Base-by-base conservation (phyloP, 2,113 vertebrate genomes). In the Pimephales promelas region DNA sequence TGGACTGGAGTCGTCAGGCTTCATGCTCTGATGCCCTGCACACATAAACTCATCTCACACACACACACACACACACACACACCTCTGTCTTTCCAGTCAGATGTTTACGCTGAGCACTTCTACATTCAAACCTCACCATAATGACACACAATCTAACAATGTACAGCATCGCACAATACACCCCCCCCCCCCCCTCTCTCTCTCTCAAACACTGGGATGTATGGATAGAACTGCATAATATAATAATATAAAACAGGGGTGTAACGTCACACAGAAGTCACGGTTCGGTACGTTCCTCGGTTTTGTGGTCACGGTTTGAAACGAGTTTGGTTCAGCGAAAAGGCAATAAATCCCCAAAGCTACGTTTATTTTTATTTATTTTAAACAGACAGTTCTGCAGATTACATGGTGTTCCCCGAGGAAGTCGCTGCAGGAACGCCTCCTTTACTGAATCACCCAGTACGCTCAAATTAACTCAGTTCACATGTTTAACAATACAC, bases 1-100 rank as follows among this genome's bases (percentile, higher is more conserved):
- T 96, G 93, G 88, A 91, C 92, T 89, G 62, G 81, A 71, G 45
- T 81, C 86, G 93, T 95, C 92, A 90, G 91, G 94, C 94, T 94
- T 93, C 9, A 89, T 86, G 90, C 91, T 87, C 89, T 52, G 62
- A 91, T 92, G 92, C 92, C 74, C 83, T 10, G 72, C 59, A 26
- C 77, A 52, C 77, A 70, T 62, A 66, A 54, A 36, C 78, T 10
- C 71, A 14, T 52, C 28, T 5, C 74, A 9, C 82, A 31, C 45
- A 16, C 49, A 14, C 47, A 52, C 49, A 16, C 57, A 59, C 59
- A 36, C 62, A 34, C 62, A 66, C 28, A 3, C 62, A 14, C 64
- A 22, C 64, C 36, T 10, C 34, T 36, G n/a, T 20, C 13, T 14
- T n/a, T 47, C n/a, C 14, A 26, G 73, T 76, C 47, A 75, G 28